A percentile compares a stretch with the other conserved stretches of the same genome.
phyloP scores from a whole-genome alignment of 2,113 vertebrate genomes.

The Scomber japonicus region DNA sequence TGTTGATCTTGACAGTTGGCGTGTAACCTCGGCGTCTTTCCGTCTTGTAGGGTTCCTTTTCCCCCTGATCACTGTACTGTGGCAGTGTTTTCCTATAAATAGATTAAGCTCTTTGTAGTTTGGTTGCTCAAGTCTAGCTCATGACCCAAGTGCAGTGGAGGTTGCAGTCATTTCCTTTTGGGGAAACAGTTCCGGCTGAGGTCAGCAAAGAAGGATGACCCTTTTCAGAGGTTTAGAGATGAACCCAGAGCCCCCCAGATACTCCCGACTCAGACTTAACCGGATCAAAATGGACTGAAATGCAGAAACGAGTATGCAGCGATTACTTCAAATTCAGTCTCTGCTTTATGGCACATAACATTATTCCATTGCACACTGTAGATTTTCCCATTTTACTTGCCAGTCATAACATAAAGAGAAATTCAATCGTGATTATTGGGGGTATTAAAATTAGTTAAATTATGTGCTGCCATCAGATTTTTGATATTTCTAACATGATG shows the following conservation, averaged over 20 bases:
- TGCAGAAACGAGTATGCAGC: constrained; percentile 29
- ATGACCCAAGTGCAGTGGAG: constrained; percentile 75
- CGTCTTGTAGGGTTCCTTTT: constrained; percentile 56
- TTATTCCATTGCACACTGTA: constrained; percentile 34
- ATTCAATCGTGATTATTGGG: constrained; percentile 38
- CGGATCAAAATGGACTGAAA: constrained; percentile 43
- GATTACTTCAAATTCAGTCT: constrained; percentile 36
- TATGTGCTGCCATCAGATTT: constrained; percentile 36
- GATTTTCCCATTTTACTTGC: constrained; percentile 44
- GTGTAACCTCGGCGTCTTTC: constrained; percentile 68
- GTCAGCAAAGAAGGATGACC: constrained; percentile 73
- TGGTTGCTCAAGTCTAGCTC: constrained; percentile 63
- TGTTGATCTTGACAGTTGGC: constrained; percentile 67
- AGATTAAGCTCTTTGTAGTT: constrained; percentile 81
- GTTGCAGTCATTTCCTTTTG: constrained; percentile 81
- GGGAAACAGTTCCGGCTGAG: constrained; percentile 71
- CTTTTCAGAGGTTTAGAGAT: constrained; percentile 64
- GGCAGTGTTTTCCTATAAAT: constrained; percentile 85
- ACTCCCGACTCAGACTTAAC: constrained; percentile 2
- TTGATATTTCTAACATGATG: constrained; percentile 49
- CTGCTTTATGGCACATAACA: constrained; percentile 19
- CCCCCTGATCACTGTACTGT: constrained; percentile 71
- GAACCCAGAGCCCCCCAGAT: constrained; percentile 71
- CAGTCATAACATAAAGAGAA: constrained; percentile 46
- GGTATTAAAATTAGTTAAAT: constrained; percentile 50